Percentiles rank a stretch among this genome's conserved stretches.
Conservation (phyloP, 2,797 vertebrate species). For the Poeciliopsis turneri region DNA sequence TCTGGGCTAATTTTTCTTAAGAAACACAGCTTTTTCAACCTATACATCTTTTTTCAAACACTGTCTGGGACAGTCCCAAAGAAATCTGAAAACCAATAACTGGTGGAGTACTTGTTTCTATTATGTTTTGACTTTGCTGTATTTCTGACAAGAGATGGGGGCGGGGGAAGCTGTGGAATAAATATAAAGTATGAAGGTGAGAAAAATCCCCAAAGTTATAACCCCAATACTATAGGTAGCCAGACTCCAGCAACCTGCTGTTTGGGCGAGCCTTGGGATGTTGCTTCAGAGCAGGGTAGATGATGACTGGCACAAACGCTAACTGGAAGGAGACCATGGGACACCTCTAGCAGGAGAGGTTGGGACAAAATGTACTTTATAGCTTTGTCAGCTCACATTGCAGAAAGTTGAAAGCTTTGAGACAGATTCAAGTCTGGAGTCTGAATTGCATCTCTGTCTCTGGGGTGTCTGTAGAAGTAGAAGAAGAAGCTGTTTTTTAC, state of each 20-base stretch:
- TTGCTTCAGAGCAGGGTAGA: slow-evolving; percentile 52
- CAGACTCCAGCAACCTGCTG: slow-evolving; percentile 39
- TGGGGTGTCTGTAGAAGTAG: slow-evolving; percentile 47
- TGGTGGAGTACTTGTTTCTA: slow-evolving; percentile 19
- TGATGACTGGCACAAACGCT: slow-evolving; percentile 64
- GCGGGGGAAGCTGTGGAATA: neutral
- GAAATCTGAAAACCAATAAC: slow-evolving; percentile 12
- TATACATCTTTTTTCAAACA: neutral
- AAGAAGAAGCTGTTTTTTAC: slow-evolving; percentile 41
- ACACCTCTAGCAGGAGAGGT: slow-evolving; percentile 59
- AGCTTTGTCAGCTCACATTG: slow-evolving; percentile 66
- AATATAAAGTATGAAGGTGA: slow-evolving; percentile 10
- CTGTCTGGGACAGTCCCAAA: neutral
- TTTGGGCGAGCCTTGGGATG: slow-evolving; percentile 40
- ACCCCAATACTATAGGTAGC: slow-evolving; percentile 44
- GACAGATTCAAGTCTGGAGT: slow-evolving; percentile 60
- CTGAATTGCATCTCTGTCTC: slow-evolving; percentile 57
- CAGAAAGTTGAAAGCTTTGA: slow-evolving; percentile 57
- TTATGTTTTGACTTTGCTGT: slow-evolving; percentile 20
- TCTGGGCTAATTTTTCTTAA: neutral
- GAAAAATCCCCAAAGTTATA: slow-evolving; percentile 42
- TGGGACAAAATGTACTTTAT: slow-evolving; percentile 69
- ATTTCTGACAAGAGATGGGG: slow-evolving; percentile 28
- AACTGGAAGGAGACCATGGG: slow-evolving; percentile 55
- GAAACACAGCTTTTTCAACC: neutral